Evolutionary conservation across 2,797 vertebrate species (phyloP), one percentile per base, ranked within the genome.

Genomic region (Poecilia velifera): DNA sequence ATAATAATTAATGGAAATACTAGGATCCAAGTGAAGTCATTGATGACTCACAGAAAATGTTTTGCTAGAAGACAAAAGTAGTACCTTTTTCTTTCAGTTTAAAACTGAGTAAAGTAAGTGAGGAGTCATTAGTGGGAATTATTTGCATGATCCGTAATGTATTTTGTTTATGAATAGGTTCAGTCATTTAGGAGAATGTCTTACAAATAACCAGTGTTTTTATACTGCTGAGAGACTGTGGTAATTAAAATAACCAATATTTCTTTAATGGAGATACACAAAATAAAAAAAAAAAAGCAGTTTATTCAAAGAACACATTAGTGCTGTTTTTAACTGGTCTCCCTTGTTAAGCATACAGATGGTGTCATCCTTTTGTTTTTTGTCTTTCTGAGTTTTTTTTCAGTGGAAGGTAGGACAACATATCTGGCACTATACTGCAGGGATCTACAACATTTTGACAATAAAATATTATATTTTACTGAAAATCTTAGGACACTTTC

Each of bases 221-320:
- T 82, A 62, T 84, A 81, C 45, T 82, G 70, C 76, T 39, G 79
- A 84, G 62, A 73, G 83, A 59, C 75, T 87, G 79, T 87, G 78
- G 82, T 87, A 84, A 87, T 89, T 86, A 59, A 89, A 87, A 89
- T 83, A 88, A 86, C 39, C 71, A 64, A 86, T 64, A 90, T 88
- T 89, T 82, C 39, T 76, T 72, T 59, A 72, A 92, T 86, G 85
- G 83, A 81, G 8, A 66, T 51, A 51, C 45, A 78, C 8, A 55
- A 34, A 70, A 72, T 8, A 59, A 31, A 31, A 1, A 31, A 31
- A 49, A 70, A 81, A 90, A 88, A 86, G 89, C 92, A 87, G 90
- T 95, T 94, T 89, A 93, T 94, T 95, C 90, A 94, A 90, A 95
- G 90, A 94, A 94, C 92, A 95, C 91, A 93, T 94, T 93, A 94